Evolutionary conservation across 1,140 invertebrate genomes (phyloP).

Genomic region (Sminthurides bifidus): DNA sequence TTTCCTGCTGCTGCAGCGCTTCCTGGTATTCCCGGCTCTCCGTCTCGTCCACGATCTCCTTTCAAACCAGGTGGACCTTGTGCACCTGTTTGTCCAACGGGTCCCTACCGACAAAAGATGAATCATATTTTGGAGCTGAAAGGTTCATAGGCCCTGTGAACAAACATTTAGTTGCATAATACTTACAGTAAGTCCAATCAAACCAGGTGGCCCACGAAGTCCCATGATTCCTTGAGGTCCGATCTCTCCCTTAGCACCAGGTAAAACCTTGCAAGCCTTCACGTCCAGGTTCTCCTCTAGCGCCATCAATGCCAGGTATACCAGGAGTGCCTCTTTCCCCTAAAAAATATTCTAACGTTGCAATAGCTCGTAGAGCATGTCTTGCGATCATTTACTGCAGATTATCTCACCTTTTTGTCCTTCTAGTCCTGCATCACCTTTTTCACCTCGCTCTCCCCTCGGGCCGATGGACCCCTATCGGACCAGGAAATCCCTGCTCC

Average conservation of each 20-base stretch:
- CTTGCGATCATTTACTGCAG: too few species aligned
- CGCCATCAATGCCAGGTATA: slow-evolving; percentile 20
- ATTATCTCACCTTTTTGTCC: slow-evolving; percentile 15
- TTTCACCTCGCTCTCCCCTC: slow-evolving; percentile 26
- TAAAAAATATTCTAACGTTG: too few species aligned
- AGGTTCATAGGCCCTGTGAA: background rate
- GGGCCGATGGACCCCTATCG: slow-evolving; percentile 34
- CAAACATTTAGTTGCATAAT: background rate
- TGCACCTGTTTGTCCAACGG: slow-evolving; percentile 33
- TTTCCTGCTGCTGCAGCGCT: slow-evolving; percentile 31
- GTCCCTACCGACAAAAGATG: slow-evolving; percentile 19
- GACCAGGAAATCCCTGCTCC: slow-evolving; percentile 31
- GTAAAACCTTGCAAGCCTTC: slow-evolving; percentile 35
- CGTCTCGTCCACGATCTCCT: slow-evolving; percentile 38
- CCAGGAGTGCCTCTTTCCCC: slow-evolving; percentile 35
- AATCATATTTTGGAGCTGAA: background rate
- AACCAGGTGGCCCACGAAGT: slow-evolving; percentile 34
- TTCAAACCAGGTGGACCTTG: slow-evolving; percentile 36
- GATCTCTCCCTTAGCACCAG: slow-evolving; percentile 35
- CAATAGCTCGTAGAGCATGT: too few species aligned
- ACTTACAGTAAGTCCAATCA: slow-evolving; percentile 33
- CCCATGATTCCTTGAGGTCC: slow-evolving; percentile 35
- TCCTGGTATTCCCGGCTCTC: slow-evolving; percentile 31
- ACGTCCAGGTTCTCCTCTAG: slow-evolving; percentile 34
- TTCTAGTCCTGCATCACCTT: slow-evolving; percentile 26